Evolutionary conservation across 2,888 invertebrate genomes (phyloP).

Genomic region (Dascillus cervinus): DNA sequence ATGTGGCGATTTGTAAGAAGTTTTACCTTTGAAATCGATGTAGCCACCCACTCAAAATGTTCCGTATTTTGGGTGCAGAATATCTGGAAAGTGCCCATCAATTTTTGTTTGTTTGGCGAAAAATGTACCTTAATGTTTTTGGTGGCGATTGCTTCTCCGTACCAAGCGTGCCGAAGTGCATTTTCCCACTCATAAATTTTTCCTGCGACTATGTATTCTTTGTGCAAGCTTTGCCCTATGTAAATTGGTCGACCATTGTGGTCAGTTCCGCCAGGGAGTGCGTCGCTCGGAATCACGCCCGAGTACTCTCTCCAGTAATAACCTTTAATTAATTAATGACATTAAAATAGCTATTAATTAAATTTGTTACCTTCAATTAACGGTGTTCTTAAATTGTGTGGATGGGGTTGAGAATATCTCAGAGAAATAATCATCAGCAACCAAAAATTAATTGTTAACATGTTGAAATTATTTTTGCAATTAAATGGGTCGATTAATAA

Average conservation of each 20-base stretch:
- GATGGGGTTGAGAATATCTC: no score
- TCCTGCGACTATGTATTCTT: constrained; percentile 4
- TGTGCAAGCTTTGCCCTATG: constrained; percentile 6
- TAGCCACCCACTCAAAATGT: constrained; percentile 7
- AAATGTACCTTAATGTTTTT: no score
- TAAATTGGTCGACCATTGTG: constrained; percentile 5
- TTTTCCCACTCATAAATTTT: constrained; percentile 8
- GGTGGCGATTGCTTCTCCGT: no score
- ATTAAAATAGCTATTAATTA: no score
- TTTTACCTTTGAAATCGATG: constrained; percentile 3
- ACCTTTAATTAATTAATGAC: constrained; percentile 3
- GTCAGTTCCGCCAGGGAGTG: constrained; percentile 4
- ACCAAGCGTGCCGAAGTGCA: no score
- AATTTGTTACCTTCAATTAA: no score
- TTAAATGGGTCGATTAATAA: no score
- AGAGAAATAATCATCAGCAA: no score
- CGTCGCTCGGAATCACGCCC: constrained; percentile 6
- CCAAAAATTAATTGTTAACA: no score
- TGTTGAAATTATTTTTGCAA: no score
- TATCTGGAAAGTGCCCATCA: constrained; percentile 5
- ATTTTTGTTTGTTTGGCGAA: no score
- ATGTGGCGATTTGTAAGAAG: constrained; percentile 3
- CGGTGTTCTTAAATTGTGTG: no score
- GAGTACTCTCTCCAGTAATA: constrained; percentile 10
- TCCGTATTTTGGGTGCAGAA: constrained; percentile 7